A percentile compares a stretch with the other conserved stretches of the same genome.
phyloP scores from a whole-genome alignment of 2,888 invertebrate genomes.

The Eilema depressum region DNA sequence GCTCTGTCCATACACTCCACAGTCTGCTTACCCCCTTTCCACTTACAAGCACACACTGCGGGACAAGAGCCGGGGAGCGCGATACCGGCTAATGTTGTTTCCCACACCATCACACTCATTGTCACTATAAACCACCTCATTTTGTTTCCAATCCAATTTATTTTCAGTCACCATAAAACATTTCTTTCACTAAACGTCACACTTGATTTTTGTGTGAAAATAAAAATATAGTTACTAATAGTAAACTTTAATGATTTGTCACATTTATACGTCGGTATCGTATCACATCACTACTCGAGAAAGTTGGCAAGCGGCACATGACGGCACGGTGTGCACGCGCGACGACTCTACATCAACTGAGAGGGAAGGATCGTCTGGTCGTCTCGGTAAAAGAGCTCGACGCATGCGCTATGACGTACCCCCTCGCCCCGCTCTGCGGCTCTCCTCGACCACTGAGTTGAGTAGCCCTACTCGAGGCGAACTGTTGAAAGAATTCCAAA shows the following conservation, averaged over 20 bases:
- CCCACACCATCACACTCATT: constrained; percentile 79
- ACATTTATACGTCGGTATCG: constrained; percentile 75
- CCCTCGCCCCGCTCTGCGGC: constrained; percentile 86
- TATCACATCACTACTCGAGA: constrained; percentile 86
- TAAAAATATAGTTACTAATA: constrained; percentile 58
- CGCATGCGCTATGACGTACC: constrained; percentile 82
- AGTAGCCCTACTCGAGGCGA: constrained; percentile 80
- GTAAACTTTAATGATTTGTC: constrained; percentile 59
- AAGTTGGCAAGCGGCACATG: constrained; percentile 88
- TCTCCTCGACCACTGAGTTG: constrained; percentile 78
- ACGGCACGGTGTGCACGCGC: constrained; percentile 85
- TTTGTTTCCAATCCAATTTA: constrained; percentile 70
- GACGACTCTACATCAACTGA: constrained; percentile 81
- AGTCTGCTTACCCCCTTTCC: constrained; percentile 97
- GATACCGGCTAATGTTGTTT: constrained; percentile 75
- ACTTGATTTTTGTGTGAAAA: constrained; percentile 50
- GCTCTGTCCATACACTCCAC: constrained; percentile 95
- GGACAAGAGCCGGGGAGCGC: constrained; percentile 90
- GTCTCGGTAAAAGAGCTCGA: constrained; percentile 75
- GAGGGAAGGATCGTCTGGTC: constrained; percentile 80
- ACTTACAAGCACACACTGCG: constrained; percentile 94
- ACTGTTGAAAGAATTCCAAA: constrained; percentile 84
- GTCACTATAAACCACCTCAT: constrained; percentile 83
- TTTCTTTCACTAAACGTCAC: constrained; percentile 60
- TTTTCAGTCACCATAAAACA: constrained; percentile 70